Conservation (phyloP, 30 jellyfish, hydroid and myxozoan species). For the Thelohanellus kitauei region DNA sequence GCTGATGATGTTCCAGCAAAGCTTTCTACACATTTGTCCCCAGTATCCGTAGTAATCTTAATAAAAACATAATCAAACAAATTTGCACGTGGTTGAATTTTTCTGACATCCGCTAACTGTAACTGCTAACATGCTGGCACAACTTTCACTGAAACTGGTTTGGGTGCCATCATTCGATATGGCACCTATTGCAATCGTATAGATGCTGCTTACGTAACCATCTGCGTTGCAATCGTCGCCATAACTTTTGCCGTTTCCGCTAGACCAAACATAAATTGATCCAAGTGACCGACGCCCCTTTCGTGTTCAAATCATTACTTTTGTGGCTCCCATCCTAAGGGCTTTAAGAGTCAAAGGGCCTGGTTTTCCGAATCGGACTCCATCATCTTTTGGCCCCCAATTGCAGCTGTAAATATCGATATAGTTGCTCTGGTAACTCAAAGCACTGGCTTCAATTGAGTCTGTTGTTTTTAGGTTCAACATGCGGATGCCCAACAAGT, state of each 20-base stretch:
- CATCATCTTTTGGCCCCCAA: constrained; percentile 99
- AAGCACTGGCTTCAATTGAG: constrained; percentile 82
- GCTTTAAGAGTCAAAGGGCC: constrained; percentile 95
- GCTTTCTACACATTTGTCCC: constrained; percentile 60
- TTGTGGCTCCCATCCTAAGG: constrained; percentile 47
- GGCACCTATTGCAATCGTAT: neutral
- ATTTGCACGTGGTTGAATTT: neutral
- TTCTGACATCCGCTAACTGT: neutral
- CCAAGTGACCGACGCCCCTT: neutral
- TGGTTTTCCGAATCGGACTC: constrained; percentile 83
- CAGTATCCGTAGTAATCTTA: constrained; percentile 48
- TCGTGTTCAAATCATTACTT: constrained; percentile 8
- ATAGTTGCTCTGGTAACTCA: constrained; percentile 42
- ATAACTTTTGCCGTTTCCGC: neutral
- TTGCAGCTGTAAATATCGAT: constrained; percentile 84
- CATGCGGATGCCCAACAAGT: constrained; percentile 59
- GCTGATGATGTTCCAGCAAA: constrained; percentile 98
- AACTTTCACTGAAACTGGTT: neutral
- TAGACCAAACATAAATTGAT: neutral
- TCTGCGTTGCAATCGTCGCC: constrained; percentile 1
- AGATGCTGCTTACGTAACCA: neutral
- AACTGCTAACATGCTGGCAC: neutral
- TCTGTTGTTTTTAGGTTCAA: constrained; percentile 83
- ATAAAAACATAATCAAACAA: neutral
- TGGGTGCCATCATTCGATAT: neutral